Evolutionary conservation across 2,888 invertebrate genomes (phyloP), one percentile per base, ranked within the genome.

Genomic region (Ormyrus nitidulus): DNA sequence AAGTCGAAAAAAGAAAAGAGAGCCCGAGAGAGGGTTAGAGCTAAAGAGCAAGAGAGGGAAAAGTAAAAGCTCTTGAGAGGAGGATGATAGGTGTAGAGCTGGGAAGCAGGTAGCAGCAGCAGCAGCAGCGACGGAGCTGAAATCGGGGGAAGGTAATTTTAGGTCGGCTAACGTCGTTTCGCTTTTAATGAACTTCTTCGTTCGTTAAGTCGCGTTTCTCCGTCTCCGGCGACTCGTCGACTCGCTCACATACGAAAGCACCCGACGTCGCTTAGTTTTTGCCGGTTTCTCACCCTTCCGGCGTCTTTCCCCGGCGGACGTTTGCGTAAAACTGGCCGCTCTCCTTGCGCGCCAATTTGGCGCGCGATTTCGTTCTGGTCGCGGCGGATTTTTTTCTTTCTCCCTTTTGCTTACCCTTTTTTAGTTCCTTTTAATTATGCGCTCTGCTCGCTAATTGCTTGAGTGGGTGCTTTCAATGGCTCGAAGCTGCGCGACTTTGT

Each of bases 121-220:
- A 34, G 44, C 65, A 34, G 44, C 19, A 19, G 19, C 65, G 84
- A 83, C 83, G 83, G 51, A 6, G 83, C 84, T 85, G 77, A 84
- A 85, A 85, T 85, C 84, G 82, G 86, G 85, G 85, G 87, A 81
- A 88, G 88, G 86, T 90, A 90, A 90, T 90, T 90, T 89, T 89
- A 89, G 89, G 86, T 89, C 87, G 89, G 88, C 88, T 90, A 90
- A 90, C 86, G 89, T 89, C 88, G 87, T 90, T 90, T 89, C 87
- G 88, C 88, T 88, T 89, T 88, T 90, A 90, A 89, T 90, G 89
- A 90, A 90, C 89, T 89, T 89, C 89, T 88, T 87, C 88, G 88
- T 89, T 89, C 90, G 88, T 89, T 89, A 89, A 89, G 89, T 87
- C 54, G 86, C 88, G 85, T 88, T 89, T 89, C 89, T 88, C 88